phyloP scores from a whole-genome alignment of 2,888 invertebrate genomes.

The Chalcosyrphus nemorum region DNA sequence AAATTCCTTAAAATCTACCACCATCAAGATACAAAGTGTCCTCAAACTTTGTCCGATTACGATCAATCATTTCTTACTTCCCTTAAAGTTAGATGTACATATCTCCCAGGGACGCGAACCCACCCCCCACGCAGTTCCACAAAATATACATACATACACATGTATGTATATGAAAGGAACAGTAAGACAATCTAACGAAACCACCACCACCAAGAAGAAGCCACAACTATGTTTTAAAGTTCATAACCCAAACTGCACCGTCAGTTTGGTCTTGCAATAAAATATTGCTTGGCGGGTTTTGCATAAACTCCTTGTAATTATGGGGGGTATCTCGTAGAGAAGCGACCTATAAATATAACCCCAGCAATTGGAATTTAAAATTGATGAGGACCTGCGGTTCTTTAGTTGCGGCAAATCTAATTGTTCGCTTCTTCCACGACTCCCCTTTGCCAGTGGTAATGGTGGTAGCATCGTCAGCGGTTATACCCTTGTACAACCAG shows the following conservation, averaged over 20 bases:
- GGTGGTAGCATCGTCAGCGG: not conserved
- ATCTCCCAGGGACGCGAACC: too few relatives aligned
- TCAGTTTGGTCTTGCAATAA: not conserved
- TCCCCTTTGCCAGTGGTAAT: not conserved
- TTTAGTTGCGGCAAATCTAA: not conserved
- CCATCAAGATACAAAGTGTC: not conserved
- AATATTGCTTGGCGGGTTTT: not conserved
- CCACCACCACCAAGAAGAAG: not conserved
- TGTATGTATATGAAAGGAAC: not conserved
- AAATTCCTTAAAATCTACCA: not conserved
- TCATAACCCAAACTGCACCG: not conserved
- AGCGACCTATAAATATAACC: not conserved
- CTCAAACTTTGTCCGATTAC: not conserved
- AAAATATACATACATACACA: not conserved
- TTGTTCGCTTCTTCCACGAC: not conserved
- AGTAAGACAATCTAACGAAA: too few relatives aligned
- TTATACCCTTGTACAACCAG: not conserved
- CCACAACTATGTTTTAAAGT: not conserved
- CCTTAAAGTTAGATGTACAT: too few relatives aligned
- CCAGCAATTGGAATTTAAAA: not conserved
- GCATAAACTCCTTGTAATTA: not conserved
- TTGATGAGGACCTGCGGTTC: not conserved
- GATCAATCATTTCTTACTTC: not conserved
- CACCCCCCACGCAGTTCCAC: too few relatives aligned
- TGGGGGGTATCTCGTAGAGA: not conserved